Conservation (phyloP, 2,888 invertebrate species). For the Synanthedon andrenaeformis region DNA sequence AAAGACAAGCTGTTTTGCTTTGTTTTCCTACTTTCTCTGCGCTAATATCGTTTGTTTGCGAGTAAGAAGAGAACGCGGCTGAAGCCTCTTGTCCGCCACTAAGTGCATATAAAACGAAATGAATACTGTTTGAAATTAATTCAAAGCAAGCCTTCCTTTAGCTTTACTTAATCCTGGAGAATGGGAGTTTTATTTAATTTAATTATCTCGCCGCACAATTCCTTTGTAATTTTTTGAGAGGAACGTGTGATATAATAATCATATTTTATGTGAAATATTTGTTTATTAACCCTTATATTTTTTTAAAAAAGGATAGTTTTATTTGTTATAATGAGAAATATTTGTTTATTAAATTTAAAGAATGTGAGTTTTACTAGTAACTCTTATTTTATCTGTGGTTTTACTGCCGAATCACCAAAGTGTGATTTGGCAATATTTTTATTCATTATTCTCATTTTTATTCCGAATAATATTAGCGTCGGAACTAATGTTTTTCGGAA, state of each 20-base stretch:
- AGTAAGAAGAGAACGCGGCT: conserved; percentile 3
- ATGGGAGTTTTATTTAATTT: neutral
- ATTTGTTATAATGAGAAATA: too few species aligned
- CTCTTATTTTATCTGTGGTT: too few species aligned
- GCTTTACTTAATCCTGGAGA: neutral
- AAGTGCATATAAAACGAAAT: neutral
- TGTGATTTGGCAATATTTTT: too few species aligned
- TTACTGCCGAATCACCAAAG: too few species aligned
- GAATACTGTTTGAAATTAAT: neutral
- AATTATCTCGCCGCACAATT: conserved; percentile 4
- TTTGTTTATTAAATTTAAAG: too few species aligned
- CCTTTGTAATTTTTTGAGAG: conserved; percentile 11
- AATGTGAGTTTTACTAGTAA: too few species aligned
- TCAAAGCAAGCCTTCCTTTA: neutral
- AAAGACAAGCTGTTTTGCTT: conserved; percentile 41
- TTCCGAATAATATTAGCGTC: too few species aligned
- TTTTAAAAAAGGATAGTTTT: too few species aligned
- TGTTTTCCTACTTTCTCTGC: conserved; percentile 21
- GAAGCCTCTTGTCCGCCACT: neutral
- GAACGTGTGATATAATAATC: neutral
- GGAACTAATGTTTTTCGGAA: too few species aligned
- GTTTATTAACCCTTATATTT: too few species aligned
- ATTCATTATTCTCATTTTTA: too few species aligned
- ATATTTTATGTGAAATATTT: too few species aligned
- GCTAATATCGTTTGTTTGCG: conserved; percentile 17